Base-by-base conservation (phyloP, 2,797 vertebrate species). In the Spinibarbus caldwelli region DNA sequence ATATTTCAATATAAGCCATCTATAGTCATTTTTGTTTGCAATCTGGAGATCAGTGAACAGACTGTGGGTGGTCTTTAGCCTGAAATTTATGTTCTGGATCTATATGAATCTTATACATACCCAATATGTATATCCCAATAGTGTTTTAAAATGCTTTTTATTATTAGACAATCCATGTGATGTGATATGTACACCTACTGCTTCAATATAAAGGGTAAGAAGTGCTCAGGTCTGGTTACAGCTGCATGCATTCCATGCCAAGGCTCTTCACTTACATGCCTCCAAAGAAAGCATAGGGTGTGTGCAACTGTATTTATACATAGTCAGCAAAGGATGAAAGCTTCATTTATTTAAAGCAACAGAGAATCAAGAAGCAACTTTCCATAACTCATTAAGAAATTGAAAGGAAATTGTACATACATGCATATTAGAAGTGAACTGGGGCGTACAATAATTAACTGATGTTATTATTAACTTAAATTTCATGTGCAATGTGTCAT, bases 221-320 rank as follows among this genome's bases (percentile, higher is more conserved):
- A 29, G 49, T 59, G 29, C 64, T 78, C 43, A 77, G 72, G 47
- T 84, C 62, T 29, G 21, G 64, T 84, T 77, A 54, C 73, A 68
- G 36, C 10, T 10, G 26, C 41, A 59, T 57, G 68, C 67, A 82
- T 82, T 41, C 49, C n/a, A 54, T 41, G 80, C 71, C 49, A 71
- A 59, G 52, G n/a, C 67, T 75, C 62, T 78, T 59, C 19, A 45
- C 62, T 84, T 43, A 47, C 36, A 70, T 67, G 62, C 62, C 4
- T 77, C 34, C n/a, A 76, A 84, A 68, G 31, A 77, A 77, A 84
- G 82, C 52, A 64, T 3, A 82, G 71, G 29, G 57, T 26, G 54
- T 83, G 68, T 73, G 29, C 23, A 75, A 49, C 29, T 31, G 38
- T 62, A 43, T 66, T 75, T n/a, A 64, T 64, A 64, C 70, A 47